Evolutionary conservation across 2,113 vertebrate species (phyloP).

Genomic region (Lagopus leucura): DNA sequence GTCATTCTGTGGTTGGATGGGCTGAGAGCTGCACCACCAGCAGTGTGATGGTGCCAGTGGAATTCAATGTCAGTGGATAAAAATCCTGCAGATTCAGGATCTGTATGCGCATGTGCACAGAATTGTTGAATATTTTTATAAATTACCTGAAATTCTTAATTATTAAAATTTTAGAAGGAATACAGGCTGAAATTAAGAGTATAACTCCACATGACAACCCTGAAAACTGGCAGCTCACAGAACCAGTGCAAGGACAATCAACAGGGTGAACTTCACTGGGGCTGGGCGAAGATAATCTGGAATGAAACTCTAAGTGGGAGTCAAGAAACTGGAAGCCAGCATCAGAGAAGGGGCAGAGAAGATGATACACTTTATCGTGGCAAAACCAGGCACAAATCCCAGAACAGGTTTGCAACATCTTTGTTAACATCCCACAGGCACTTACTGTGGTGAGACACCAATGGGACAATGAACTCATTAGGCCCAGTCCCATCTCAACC

Average conservation of each 20-base stretch:
- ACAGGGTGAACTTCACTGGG: background rate
- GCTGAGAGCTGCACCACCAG: background rate
- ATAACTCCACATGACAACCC: background rate
- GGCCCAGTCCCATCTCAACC: background rate
- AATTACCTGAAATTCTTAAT: background rate
- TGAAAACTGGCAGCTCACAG: background rate
- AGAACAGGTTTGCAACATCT: background rate
- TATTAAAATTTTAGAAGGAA: background rate
- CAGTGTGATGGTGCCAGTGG: background rate
- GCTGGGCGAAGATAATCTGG: background rate
- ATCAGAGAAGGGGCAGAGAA: background rate
- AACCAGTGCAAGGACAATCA: background rate
- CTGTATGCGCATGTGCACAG: background rate
- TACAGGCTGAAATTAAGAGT: background rate
- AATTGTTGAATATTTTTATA: background rate
- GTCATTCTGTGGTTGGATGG: background rate
- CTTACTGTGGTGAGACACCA: background rate
- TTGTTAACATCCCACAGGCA: rapidly evolving
- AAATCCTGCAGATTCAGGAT: background rate
- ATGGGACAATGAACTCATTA: background rate
- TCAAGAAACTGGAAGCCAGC: background rate
- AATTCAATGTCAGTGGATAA: background rate
- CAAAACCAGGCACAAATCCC: background rate
- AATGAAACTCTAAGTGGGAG: background rate
- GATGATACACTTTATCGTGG: background rate